Conservation (phyloP, 1,140 invertebrate species). For the Bombus cullumanus region DNA sequence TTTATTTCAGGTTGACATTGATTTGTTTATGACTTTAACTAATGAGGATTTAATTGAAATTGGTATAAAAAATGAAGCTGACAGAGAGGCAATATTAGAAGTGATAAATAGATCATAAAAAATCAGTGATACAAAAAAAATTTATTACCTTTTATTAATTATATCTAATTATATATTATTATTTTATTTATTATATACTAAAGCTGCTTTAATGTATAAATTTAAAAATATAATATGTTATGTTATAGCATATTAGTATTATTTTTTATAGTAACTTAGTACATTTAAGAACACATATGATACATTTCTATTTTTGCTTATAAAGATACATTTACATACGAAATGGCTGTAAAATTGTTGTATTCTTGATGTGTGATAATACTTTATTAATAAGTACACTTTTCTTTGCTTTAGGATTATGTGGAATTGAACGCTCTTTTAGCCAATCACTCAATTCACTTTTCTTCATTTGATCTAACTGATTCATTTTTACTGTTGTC, state of each 20-base stretch:
- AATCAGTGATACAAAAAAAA: constrained; percentile 12
- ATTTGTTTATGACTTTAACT: constrained; percentile 75
- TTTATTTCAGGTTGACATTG: constrained; percentile 75
- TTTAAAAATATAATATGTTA: neutral
- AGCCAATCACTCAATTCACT: constrained; percentile 32
- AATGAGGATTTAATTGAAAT: constrained; percentile 77
- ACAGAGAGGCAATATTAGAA: constrained; percentile 69
- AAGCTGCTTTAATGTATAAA: constrained; percentile 3
- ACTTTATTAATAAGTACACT: no score
- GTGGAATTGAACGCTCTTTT: no score
- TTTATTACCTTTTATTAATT: constrained; percentile 15
- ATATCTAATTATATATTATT: constrained; percentile 1
- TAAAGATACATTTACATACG: no score
- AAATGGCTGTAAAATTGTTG: no score
- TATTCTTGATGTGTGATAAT: no score
- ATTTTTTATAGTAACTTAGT: constrained; percentile 6
- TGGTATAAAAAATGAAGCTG: constrained; percentile 73
- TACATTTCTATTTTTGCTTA: neutral
- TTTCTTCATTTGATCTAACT: constrained; percentile 1
- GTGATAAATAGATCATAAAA: constrained; percentile 68
- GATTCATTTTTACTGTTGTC: constrained; percentile 20
- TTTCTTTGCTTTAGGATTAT: neutral
- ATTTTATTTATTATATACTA: neutral
- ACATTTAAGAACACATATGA: neutral
- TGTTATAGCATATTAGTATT: neutral